phyloP scores from a whole-genome alignment of 2,113 vertebrate species.

The Bubo scandiacus region DNA sequence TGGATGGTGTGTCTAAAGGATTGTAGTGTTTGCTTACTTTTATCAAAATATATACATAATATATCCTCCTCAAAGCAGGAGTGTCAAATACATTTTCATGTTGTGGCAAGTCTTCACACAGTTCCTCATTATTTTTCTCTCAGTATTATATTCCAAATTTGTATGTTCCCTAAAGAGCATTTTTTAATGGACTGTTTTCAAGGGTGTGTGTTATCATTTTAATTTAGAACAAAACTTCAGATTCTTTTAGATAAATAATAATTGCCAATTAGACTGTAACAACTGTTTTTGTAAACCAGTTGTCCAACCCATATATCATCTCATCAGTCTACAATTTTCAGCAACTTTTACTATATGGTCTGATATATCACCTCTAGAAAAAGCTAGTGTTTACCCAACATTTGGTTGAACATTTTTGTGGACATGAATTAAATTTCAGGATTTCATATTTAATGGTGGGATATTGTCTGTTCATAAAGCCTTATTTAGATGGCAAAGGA shows the following conservation, averaged over 20 bases:
- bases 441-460: not conserved
- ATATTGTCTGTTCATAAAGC: not conserved
- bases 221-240: not conserved
- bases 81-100: not conserved
- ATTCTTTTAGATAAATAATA: not conserved
- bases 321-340: not conserved
- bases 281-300: not conserved
- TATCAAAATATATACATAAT: not conserved
- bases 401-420: not conserved
- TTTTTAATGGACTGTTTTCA: not conserved
- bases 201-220: not conserved
- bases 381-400: not conserved
- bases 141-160: not conserved
- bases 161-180: not conserved
- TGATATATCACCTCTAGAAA: not conserved
- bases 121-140: not conserved
- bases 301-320: not conserved
- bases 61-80: not conserved
- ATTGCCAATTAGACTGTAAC: not conserved
- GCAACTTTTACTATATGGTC: not conserved
- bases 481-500: not conserved
- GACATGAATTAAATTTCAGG: not conserved
- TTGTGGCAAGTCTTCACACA: not conserved
- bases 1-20: rapidly evolving
- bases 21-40: not conserved